Evolutionary conservation across 2,888 invertebrate genomes (phyloP).

Genomic region (Achlya flavicornis): DNA sequence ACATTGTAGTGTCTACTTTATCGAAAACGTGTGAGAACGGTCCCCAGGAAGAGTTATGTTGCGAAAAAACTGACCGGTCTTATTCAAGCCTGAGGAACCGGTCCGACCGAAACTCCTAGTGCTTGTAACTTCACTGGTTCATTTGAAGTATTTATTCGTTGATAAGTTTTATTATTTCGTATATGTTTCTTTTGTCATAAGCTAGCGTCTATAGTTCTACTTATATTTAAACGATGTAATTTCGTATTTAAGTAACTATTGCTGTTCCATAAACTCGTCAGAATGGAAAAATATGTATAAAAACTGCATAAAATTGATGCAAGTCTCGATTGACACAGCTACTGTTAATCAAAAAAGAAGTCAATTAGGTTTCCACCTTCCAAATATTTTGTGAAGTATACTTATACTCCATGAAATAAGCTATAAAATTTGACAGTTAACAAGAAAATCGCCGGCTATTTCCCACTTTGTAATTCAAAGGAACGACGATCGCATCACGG

Average conservation of each 20-base stretch:
- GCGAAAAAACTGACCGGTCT: constrained; percentile 57
- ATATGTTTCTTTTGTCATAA: neutral
- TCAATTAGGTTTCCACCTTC: neutral
- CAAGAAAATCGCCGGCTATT: constrained; percentile 10
- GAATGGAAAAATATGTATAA: too few relatives aligned
- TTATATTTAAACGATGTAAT: constrained; percentile 11
- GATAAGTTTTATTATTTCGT: neutral
- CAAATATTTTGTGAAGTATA: neutral
- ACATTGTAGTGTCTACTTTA: constrained; percentile 19
- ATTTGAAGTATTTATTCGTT: constrained; percentile 11
- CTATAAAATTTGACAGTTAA: constrained; percentile 1
- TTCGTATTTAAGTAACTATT: too few relatives aligned
- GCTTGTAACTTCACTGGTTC: constrained; percentile 26
- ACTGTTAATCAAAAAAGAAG: neutral
- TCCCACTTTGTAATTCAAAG: neutral
- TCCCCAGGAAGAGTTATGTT: constrained; percentile 56
- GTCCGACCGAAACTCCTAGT: constrained; percentile 47
- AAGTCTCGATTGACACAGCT: neutral
- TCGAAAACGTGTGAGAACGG: constrained; percentile 46
- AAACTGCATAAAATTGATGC: too few relatives aligned
- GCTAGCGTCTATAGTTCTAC: too few relatives aligned
- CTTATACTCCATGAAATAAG: neutral
- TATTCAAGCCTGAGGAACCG: constrained; percentile 44
- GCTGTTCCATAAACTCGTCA: too few relatives aligned
- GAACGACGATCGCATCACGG: neutral